Evolutionary conservation across 2,888 invertebrate genomes (phyloP), one percentile per base, ranked within the genome.

Genomic region (Hirtodrosophila cameraria): DNA sequence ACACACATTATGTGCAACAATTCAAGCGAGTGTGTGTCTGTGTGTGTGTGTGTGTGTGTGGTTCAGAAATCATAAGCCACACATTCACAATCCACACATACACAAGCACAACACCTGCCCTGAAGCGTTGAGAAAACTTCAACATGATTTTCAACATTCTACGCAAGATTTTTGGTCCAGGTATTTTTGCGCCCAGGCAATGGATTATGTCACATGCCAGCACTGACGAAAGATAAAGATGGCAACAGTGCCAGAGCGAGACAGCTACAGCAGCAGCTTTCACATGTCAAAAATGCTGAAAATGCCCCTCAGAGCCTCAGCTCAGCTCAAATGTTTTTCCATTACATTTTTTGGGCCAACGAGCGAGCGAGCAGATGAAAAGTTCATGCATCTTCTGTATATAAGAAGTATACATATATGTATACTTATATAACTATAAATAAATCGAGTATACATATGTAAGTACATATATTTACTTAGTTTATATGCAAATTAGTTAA

Each of bases 81-180:
- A 27, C 48, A 39, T 15, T 1, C 45, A 28, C 43, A 48, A 41
- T 23, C 20, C 42, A 55, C 33, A 23, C 31, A 18, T 30, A 50
- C 25, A 55, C 31, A 13, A 30, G 36, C 35, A 52, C 25, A 63
- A 45, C 39, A 66, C 48, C 65, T 65, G 65, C 61, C 60, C 64
- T 28, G 20, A 54, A 59, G 78, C 62, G 57, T 68, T 72, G 60
- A 53, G 68, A 54, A 68, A 72, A 69, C 66, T 80, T 83, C 77
- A 80, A 72, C 75, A 81, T 80, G 80, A 77, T 83, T 83, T 81
- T 75, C 77, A 77, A 70, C 78, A 81, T 81, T 75, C 74, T 67
- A 65, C 48, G 62, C 57, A 73, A 76, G 64, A 70, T 73, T 73
- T 69, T 75, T 75, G 54, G 57, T 61, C 59, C 75, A 74, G 71